Percentiles rank a stretch among this genome's conserved stretches.
Conservation (phyloP, 2,888 invertebrate species). For the Mythimna impura region DNA sequence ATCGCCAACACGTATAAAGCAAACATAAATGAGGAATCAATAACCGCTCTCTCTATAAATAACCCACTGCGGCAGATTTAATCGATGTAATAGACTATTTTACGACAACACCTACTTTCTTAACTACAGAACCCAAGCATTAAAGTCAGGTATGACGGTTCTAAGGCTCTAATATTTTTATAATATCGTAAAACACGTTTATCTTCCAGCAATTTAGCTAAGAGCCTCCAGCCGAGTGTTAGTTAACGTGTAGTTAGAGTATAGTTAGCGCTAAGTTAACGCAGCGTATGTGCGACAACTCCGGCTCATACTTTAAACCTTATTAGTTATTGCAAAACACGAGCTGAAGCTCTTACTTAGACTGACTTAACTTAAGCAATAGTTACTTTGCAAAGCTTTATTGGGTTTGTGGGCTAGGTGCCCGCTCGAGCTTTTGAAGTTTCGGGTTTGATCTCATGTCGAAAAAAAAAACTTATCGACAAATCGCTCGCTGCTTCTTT, state of each 20-base stretch:
- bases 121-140: not conserved
- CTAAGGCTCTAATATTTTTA: conserved; percentile 40
- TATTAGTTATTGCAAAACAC: conserved; percentile 62
- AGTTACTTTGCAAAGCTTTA: conserved; percentile 23
- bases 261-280: conserved; percentile 40
- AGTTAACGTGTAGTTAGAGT: conserved; percentile 21
- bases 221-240: conserved; percentile 32
- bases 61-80: conserved; percentile 34
- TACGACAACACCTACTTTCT: conserved; percentile 22
- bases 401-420: conserved; percentile 9
- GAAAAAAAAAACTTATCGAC: conserved; percentile 7
- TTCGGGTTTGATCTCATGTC: not conserved
- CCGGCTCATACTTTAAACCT: conserved; percentile 55
- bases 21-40: not conserved
- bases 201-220: conserved; percentile 38
- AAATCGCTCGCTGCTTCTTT: not conserved
- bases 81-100: conserved; percentile 35
- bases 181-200: conserved; percentile 49
- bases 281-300: conserved; percentile 51
- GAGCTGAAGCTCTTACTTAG: conserved; percentile 32
- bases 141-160: conserved; percentile 21
- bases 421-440: conserved; percentile 11
- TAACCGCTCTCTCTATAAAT: not conserved
- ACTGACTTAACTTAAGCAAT: conserved; percentile 14
- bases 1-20: not conserved